Conservation (phyloP, 2,888 invertebrate species). For the Villa cingulata region DNA sequence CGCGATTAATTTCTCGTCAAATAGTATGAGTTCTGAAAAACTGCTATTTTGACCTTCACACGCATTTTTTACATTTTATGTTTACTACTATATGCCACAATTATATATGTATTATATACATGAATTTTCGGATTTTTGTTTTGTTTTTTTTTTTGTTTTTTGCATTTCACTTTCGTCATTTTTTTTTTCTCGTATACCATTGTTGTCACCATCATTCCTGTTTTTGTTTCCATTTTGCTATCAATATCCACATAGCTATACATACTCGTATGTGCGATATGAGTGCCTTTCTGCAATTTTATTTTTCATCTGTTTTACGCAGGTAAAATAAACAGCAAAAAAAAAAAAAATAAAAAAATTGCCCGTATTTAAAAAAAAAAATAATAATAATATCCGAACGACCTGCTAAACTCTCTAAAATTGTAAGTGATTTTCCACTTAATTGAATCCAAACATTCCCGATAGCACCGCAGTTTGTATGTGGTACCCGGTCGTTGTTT, state of each 20-base stretch:
- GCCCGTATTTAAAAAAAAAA: not conserved
- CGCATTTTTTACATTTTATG: slow-evolving; percentile 1
- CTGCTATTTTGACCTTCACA: slow-evolving; percentile 3
- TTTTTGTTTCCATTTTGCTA: no score
- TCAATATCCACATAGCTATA: not conserved
- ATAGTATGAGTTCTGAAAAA: not conserved
- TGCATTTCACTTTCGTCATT: not conserved
- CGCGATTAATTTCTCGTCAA: no score
- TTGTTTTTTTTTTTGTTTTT: not conserved
- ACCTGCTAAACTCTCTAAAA: slow-evolving; percentile 10
- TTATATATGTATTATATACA: no score
- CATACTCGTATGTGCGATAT: no score
- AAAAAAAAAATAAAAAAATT: not conserved
- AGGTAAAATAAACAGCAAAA: no score
- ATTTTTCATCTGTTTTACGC: no score
- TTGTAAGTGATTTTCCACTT: slow-evolving; percentile 34
- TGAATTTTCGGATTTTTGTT: not conserved
- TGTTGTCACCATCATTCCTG: no score
- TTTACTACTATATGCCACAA: no score
- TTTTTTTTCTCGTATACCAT: not conserved
- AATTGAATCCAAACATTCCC: slow-evolving; percentile 32
- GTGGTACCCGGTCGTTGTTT: not conserved
- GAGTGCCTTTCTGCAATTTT: no score
- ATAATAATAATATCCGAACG: no score
- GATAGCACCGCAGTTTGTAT: not conserved